Evolutionary conservation across 2,113 vertebrate species (phyloP).

Genomic region (Onychostruthus taczanowskii): DNA sequence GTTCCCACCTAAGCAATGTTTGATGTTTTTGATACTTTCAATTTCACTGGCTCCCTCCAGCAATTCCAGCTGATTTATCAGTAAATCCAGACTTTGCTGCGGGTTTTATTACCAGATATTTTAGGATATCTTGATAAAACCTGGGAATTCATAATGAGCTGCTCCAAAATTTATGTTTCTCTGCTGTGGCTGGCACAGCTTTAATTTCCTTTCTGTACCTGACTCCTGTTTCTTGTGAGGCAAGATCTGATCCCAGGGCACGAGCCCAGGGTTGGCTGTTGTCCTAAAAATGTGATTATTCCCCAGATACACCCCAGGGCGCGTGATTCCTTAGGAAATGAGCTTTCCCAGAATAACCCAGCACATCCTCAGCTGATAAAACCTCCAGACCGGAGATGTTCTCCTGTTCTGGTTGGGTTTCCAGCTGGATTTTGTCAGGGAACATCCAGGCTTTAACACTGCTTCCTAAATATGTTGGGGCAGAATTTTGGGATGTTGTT

Average conservation of each 20-base stretch:
- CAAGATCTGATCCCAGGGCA: background rate
- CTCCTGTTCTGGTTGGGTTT: background rate
- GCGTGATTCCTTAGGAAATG: background rate
- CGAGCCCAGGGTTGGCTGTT: background rate
- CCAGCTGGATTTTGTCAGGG: background rate
- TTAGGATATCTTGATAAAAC: background rate
- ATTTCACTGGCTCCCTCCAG: background rate
- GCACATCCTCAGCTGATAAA: background rate
- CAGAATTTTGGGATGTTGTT: background rate
- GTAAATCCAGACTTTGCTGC: background rate
- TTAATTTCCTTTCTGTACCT: background rate
- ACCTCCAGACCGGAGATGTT: background rate
- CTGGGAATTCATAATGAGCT: background rate
- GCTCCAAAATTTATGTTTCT: background rate
- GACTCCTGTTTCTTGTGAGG: background rate
- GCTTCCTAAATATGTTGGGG: background rate
- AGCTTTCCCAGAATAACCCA: conserved; percentile 1
- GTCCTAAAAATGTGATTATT: background rate
- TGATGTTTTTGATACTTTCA: background rate
- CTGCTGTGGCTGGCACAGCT: background rate
- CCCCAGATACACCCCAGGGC: background rate
- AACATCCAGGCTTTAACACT: background rate
- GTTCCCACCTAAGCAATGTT: fast-evolving
- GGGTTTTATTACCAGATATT: background rate
- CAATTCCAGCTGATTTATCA: background rate